Evolutionary conservation across 2,797 vertebrate species (phyloP).

Genomic region (Rallus crepitans): DNA sequence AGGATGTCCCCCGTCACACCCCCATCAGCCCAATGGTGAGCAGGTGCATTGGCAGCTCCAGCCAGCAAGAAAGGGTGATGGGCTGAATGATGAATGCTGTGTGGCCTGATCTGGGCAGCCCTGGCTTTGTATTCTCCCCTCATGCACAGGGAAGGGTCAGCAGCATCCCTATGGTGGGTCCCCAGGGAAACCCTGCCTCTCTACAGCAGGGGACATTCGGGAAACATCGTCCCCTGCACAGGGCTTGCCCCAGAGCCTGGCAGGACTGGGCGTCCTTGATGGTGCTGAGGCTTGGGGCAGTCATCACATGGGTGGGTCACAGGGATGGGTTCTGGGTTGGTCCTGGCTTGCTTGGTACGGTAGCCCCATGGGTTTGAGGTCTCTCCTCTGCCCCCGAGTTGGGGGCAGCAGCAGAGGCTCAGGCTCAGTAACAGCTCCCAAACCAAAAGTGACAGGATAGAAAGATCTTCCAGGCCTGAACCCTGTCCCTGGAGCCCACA

Average conservation of each 20-base stretch:
- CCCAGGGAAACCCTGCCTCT: neutral
- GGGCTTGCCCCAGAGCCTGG: neutral
- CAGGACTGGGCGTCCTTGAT: too few relatives aligned
- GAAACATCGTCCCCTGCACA: too few relatives aligned
- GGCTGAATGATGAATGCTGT: neutral
- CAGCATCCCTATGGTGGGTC: neutral
- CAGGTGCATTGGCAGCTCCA: neutral
- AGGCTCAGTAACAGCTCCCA: too few relatives aligned
- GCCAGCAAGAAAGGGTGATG: neutral
- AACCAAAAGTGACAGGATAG: too few relatives aligned
- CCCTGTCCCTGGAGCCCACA: too few relatives aligned
- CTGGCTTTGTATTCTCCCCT: neutral
- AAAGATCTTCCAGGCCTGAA: too few relatives aligned
- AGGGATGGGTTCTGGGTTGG: neutral
- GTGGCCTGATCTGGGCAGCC: too few relatives aligned
- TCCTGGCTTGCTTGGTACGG: fast-evolving
- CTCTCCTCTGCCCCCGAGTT: neutral
- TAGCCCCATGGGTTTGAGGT: neutral
- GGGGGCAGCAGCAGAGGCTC: neutral
- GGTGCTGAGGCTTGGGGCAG: neutral
- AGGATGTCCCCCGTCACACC: neutral
- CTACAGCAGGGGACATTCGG: neutral
- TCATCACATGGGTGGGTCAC: neutral
- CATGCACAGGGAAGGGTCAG: fast-evolving
- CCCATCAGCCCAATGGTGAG: neutral